phyloP scores from a whole-genome alignment of 2,113 vertebrate species.

The Phaethon lepturus region DNA sequence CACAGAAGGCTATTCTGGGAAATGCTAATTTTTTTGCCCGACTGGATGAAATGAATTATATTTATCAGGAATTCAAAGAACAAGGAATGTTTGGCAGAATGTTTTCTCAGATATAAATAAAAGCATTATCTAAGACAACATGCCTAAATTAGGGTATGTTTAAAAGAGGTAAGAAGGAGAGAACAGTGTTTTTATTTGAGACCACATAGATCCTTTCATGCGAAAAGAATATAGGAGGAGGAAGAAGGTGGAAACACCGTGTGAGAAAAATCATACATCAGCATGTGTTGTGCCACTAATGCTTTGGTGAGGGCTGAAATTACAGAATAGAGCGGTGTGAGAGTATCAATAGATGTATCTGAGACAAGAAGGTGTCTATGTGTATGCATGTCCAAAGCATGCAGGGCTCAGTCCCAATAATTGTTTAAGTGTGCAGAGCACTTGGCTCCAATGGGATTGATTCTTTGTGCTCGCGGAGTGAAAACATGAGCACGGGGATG shows the following conservation, averaged over 20 bases:
- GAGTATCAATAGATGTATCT: not conserved
- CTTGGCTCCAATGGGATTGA: not conserved
- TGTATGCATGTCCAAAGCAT: not conserved
- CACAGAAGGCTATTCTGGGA: conserved; percentile 41
- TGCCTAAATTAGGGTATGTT: conserved; percentile 58
- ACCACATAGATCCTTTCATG: not conserved
- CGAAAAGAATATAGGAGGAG: not conserved
- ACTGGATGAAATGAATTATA: conserved; percentile 40
- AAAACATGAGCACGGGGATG: not conserved
- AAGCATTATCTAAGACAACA: conserved; percentile 2
- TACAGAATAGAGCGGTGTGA: not conserved
- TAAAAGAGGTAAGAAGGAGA: not conserved
- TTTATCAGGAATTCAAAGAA: conserved; percentile 52
- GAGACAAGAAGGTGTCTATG: not conserved
- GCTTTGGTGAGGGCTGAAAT: not conserved
- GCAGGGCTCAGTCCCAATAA: not conserved
- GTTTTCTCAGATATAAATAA: conserved; percentile 54
- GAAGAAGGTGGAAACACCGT: not conserved
- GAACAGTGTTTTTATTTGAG: not conserved
- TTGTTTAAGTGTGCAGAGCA: not conserved
- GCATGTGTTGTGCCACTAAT: not conserved
- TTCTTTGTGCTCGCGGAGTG: not conserved
- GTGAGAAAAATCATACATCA: not conserved
- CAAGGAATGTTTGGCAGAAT: conserved; percentile 30
- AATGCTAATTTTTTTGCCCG: not conserved